These are phyloP conservation scores for Bombyx mandarina DNA, from an alignment of 1,140 invertebrate genomes.

Conservation along the genomic window DNA sequence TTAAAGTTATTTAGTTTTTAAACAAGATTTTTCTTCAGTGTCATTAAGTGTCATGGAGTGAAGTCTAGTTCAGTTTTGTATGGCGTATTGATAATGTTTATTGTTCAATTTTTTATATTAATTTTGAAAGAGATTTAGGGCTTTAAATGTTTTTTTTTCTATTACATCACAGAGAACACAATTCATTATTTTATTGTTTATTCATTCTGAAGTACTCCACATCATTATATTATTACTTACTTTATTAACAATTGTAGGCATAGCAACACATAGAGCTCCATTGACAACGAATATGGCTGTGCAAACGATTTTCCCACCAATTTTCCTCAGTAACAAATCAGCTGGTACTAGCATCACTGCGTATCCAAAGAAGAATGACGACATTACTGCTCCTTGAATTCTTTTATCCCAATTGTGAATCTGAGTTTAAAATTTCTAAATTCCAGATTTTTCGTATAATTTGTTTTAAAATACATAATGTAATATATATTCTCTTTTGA, in stretches of 20 bases:
- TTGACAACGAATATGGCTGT: conserved; percentile 38
- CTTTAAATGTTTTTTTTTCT: no score
- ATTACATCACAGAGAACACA: no score
- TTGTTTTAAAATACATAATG: conserved; percentile 1
- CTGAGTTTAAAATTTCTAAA: conserved; percentile 18
- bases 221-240: conserved; percentile 15
- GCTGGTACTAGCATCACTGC: conserved; percentile 35
- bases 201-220: no score
- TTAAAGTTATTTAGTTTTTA: no score
- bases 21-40: no score
- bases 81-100: no score
- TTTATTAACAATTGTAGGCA: conserved; percentile 53
- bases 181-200: no score
- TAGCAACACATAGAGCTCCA: conserved; percentile 33
- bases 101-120: no score
- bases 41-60: no score
- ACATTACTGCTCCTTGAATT: conserved; percentile 40
- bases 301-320: conserved; percentile 36
- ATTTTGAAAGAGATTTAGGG: no score
- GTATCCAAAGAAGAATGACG: conserved; percentile 49
- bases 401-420: conserved; percentile 40
- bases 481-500: no score
- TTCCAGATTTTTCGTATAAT: background rate
- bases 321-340: conserved; percentile 29
- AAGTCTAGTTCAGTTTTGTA: no score